Percentiles rank a stretch among this genome's conserved stretches.
These are phyloP conservation scores for Galerucella pusilla DNA, from an alignment of 2,888 invertebrate species.

Conservation along the genomic window DNA sequence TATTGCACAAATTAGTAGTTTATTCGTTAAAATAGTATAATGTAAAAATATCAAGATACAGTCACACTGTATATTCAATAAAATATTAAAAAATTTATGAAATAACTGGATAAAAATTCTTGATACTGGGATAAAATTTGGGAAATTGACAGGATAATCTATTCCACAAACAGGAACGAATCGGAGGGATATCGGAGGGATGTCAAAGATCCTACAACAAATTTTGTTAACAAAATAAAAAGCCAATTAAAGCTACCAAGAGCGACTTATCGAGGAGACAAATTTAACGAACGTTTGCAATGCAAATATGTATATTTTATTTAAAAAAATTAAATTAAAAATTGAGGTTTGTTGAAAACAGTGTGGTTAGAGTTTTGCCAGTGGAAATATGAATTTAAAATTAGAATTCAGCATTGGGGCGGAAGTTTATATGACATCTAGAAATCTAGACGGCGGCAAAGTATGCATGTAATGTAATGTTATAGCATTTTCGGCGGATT, in stretches of 20 bases:
- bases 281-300: not conserved
- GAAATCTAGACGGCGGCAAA: too few species aligned
- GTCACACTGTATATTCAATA: not conserved
- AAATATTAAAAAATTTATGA: not conserved
- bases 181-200: not conserved
- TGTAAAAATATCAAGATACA: too few species aligned
- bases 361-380: too few species aligned
- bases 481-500: too few species aligned
- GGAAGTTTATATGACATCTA: too few species aligned
- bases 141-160: not conserved
- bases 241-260: not conserved
- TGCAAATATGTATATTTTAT: not conserved
- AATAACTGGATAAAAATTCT: not conserved
- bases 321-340: too few species aligned
- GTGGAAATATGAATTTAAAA: too few species aligned
- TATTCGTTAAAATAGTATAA: too few species aligned
- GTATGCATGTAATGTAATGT: too few species aligned
- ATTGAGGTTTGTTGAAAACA: too few species aligned
- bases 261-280: not conserved
- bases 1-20: too few species aligned
- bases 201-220: not conserved
- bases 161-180: not conserved
- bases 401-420: too few species aligned
- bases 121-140: conserved; percentile 3
- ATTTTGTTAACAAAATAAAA: not conserved